phyloP scores from a whole-genome alignment of 2,113 vertebrate genomes.

The Pelmatolapia mariae region DNA sequence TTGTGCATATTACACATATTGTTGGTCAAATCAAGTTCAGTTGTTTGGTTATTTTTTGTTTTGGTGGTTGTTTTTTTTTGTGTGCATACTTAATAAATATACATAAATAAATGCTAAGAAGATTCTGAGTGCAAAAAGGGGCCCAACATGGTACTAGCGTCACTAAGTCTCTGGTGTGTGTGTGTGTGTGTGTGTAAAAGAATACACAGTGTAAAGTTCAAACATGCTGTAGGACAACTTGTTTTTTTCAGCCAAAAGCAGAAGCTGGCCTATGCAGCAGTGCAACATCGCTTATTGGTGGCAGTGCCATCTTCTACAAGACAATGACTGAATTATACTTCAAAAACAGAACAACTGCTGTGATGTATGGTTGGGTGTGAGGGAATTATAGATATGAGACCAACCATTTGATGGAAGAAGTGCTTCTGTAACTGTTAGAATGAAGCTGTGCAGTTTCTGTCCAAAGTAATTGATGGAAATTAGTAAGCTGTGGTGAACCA shows the following conservation, averaged over 20 bases:
- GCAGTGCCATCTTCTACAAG: accelerated
- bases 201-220: background rate
- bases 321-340: background rate
- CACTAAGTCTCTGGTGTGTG: accelerated
- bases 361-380: background rate
- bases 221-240: accelerated
- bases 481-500: background rate
- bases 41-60: background rate
- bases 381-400: background rate
- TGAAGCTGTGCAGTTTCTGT: background rate
- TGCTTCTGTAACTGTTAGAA: background rate
- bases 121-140: accelerated
- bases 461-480: accelerated
- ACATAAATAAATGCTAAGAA: background rate
- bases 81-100: background rate
- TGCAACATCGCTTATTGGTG: accelerated
- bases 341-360: background rate
- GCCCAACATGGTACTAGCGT: background rate
- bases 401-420: background rate
- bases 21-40: background rate
- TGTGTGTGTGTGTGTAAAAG: background rate
- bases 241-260: background rate
- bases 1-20: background rate
- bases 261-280: background rate
- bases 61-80: background rate